Evolutionary conservation across 2,888 invertebrate species (phyloP), one percentile per base, ranked within the genome.

Genomic region (Cabera pusaria): DNA sequence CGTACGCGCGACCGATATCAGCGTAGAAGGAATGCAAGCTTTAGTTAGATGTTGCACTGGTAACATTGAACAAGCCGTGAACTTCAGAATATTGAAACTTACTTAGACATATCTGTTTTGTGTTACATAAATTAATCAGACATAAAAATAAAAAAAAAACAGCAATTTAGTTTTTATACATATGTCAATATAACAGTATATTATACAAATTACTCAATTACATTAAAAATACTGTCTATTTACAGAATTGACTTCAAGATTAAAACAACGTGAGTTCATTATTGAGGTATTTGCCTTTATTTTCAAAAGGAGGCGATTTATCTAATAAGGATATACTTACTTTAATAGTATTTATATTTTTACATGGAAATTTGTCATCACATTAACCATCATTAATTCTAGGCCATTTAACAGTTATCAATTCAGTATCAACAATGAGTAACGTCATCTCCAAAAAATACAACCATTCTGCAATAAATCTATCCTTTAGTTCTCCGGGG

Each of bases 331-430:
- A 79, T 85, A 86, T 75, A 79, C 85, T 88, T 86, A 86, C 70
- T 75, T 70, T 75, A 76, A 77, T 77, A 82, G 71, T 87, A 87
- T 88, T 86, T 86, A 86, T 86, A 86, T 88, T 86, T 87, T 87
- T 86, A 88, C 87, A 88, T 85, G 53, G 86, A 85, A 87, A 87
- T 83, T 77, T 85, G 78, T 79, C 84, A 87, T 87, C 86, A 86
- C 86, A 86, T 78, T 82, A 81, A 84, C 72, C 69, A 76, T 77
- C 61, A 77, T 72, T 80, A 77, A 75, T 71, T 67, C 81, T 85
- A 86, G 87, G 85, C 87, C 85, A 77, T 84, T 77, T 79, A 71
- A 73, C 76, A 79, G 74, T 80, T 76, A 72, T 82, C 71, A 78
- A 74, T 72, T 83, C 80, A 77, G 74, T 76, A 75, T 78, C 76